Base-by-base conservation (phyloP, 2,888 invertebrate species). In the Polydrusus cervinus region DNA sequence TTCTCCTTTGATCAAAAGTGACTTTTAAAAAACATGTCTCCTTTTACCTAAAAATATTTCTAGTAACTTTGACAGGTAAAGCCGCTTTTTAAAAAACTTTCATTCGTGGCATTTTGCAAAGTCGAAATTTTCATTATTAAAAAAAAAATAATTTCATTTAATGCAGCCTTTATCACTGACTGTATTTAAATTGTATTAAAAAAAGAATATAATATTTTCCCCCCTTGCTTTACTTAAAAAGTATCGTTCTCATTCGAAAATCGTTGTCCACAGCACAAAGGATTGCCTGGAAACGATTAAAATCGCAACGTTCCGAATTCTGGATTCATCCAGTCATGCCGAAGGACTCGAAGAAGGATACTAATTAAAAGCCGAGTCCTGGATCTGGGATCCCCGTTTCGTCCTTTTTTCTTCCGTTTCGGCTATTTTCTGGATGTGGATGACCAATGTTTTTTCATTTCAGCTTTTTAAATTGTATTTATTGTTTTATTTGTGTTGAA, bases 291-390 rank as follows among this genome's bases (percentile, higher is more conserved):
- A 55, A 34, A 34, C 55, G 55, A 14, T 14, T 30, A 55, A 34
- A 55, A 14, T 55, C 55, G n/a, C 55, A 55, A 34, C 55, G 6
- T 13, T 55, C 34, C 14, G 34, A 55, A 14, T 55, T 34, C 34
- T 55, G 55, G 34, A 55, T 55, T 6, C n/a, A 61, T 61, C 61
- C 61, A 20, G 61, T 18, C 61, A 68, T 79, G 79, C 79, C 70
- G 78, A 79, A 79, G 79, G 79, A 79, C 78, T 78, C 70, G 78
- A 79, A 79, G 79, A 78, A 79, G 78, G 78, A 78, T 75, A 53
- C 77, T 80, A 80, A 80, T 80, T 80, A 80, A 80, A 79, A 79
- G 69, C 69, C 60, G 75, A 65, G 77, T 49, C 34, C 49, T 49
- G 65, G 49, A 30, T 65, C 18, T 16, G 9, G 53, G 25, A 34